Base-by-base conservation (phyloP, 1,140 invertebrate genomes). In the Bathynomus jamesi region DNA sequence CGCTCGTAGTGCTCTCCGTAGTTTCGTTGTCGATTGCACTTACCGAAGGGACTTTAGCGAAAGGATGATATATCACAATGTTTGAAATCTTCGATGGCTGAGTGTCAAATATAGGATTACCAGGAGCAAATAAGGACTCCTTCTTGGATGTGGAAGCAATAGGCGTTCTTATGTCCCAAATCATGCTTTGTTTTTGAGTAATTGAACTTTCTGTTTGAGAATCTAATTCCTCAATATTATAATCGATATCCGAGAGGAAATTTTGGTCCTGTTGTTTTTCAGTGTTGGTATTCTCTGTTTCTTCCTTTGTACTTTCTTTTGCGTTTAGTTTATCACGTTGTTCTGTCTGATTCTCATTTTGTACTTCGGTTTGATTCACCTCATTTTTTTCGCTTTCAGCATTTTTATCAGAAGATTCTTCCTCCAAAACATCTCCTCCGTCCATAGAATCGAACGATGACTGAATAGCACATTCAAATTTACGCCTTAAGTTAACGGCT, bases 381-480 rank as follows among this genome's bases (percentile, higher is more conserved):
- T 11, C 13, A 21, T 3, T 21, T 11, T 11, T 17, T 53, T 53
- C 40, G 40, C 1, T 5, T 2, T 53, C 21, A 17, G 40, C 21
- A 17, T 53, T 5, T 5, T 11, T 53, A 17, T 53, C 40, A 1
- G 13, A 17, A 17, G 13, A 11, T 53, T 53, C 40, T 30, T 67
- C 65, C 8, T 74, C 72, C 8, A 21, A 30, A 5, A 40, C 65
- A n/a, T 63, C 71, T 63, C 67, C 72, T 30, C 72, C 69, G 21
- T 74, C 72, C 31, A 73, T 67, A 40, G 72, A 74, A 10, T 74
- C 72, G 67, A 74, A 74, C 32, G 72, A 74, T 13, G 72, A 74
- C 46, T 74, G 72, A 13, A 74, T 70, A 2, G 72, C 72, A 28
- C 72, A 74, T 40, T 74, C 72, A 32, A 74, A 74, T 29, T 68